Evolutionary conservation across 2,113 vertebrate genomes (phyloP).

Genomic region (Penelope pileata): DNA sequence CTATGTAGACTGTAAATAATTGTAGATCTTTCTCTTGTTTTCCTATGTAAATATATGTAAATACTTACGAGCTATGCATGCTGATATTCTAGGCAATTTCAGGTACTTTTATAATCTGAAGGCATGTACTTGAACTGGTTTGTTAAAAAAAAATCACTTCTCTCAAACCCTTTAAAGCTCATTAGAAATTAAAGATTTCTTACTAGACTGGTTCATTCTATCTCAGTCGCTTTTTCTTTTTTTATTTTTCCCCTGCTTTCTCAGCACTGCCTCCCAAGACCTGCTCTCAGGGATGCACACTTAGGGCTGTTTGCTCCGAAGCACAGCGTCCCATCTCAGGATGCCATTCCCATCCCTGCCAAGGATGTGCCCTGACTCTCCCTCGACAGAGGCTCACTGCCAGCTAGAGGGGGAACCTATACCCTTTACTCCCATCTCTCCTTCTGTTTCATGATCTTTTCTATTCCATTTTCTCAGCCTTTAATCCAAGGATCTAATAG

Average conservation of each 20-base stretch:
- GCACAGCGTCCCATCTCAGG: accelerated
- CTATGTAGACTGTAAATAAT: conserved; percentile 90
- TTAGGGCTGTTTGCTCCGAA: neutral
- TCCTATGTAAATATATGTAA: conserved; percentile 96
- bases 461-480: neutral
- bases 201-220: conserved; percentile 72
- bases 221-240: conserved; percentile 49
- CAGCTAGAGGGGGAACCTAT: neutral
- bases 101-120: conserved; percentile 98
- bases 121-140: conserved; percentile 89
- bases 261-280: neutral
- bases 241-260: neutral
- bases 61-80: conserved; percentile 96
- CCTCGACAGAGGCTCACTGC: neutral
- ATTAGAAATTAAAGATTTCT: conserved; percentile 85
- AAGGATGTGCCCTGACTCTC: neutral
- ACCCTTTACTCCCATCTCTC: neutral
- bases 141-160: conserved; percentile 78
- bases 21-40: conserved; percentile 83
- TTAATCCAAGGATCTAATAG: neutral
- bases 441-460: neutral
- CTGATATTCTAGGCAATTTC: conserved; percentile 94
- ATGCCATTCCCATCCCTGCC: accelerated
- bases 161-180: conserved; percentile 77
- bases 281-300: accelerated